Conservation (phyloP, 2,113 vertebrate genomes). For the Myocastor coypus region DNA sequence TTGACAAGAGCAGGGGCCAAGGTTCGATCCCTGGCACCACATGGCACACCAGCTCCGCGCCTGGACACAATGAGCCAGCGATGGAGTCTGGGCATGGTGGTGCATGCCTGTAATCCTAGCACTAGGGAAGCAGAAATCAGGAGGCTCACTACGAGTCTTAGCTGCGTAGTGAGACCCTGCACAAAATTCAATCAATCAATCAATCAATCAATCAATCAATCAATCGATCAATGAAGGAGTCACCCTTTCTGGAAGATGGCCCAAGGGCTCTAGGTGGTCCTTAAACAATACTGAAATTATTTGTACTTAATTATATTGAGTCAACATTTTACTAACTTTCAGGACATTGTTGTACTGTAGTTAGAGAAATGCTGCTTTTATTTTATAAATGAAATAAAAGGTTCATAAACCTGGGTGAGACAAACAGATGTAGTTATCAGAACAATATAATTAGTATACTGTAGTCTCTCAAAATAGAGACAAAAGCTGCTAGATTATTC, state of each 20-base stretch:
- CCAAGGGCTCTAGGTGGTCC: neutral
- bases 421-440: neutral
- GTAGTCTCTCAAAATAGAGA: conserved; percentile 50
- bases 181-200: no score
- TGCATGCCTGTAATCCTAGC: no score
- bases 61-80: no score
- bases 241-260: neutral
- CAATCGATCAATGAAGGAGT: neutral
- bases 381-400: conserved; percentile 48
- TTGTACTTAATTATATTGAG: conserved; percentile 46
- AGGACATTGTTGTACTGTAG: neutral
- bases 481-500: neutral
- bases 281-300: conserved; percentile 16
- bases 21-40: no score
- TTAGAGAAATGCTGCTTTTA: conserved; percentile 27
- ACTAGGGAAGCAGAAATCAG: no score
- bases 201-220: neutral
- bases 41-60: no score
- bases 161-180: no score
- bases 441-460: neutral
- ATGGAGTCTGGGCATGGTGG: no score
- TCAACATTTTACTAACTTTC: conserved; percentile 36
- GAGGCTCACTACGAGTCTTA: no score
- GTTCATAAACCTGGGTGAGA: neutral
- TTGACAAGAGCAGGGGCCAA: no score